A percentile compares a stretch with the other conserved stretches of the same genome.
Evolutionary conservation across 2,797 vertebrate genomes (phyloP).

Genomic region (Ctenosaura bakeri): DNA sequence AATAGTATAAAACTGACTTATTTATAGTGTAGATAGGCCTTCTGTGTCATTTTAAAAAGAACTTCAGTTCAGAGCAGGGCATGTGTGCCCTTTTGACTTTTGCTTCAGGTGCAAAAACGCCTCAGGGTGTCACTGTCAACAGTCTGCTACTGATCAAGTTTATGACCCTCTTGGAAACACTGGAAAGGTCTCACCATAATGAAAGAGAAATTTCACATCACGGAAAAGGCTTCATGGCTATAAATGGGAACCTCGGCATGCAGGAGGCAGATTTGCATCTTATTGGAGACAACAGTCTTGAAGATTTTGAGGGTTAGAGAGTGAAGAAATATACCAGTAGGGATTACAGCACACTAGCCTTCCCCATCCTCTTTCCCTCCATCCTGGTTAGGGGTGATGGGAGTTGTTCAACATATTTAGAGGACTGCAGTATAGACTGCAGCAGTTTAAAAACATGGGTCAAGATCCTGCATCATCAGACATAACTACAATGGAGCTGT

Average conservation of each 20-base stretch:
- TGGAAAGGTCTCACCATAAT: not conserved
- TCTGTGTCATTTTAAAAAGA: not conserved
- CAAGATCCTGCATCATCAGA: no score
- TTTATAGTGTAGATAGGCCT: not conserved
- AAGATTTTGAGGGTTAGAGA: no score
- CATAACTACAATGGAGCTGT: no score
- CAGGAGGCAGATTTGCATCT: not conserved
- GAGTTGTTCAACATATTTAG: no score
- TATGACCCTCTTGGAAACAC: not conserved
- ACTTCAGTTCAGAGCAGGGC: not conserved
- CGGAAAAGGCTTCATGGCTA: not conserved
- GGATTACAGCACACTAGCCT: not conserved
- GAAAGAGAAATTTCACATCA: not conserved
- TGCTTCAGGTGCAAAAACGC: not conserved
- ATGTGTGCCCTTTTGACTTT: not conserved
- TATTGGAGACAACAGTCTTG: not conserved
- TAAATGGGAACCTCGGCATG: not conserved
- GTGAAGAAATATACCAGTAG: not conserved
- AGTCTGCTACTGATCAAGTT: conserved; percentile 1
- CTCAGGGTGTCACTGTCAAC: not conserved
- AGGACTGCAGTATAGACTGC: no score
- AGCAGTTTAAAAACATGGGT: no score
- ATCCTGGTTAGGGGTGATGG: no score
- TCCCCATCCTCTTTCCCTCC: no score
- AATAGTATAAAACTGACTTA: not conserved